Evolutionary conservation across 2,113 vertebrate genomes (phyloP).

Genomic region (Aegotheles bennettii): DNA sequence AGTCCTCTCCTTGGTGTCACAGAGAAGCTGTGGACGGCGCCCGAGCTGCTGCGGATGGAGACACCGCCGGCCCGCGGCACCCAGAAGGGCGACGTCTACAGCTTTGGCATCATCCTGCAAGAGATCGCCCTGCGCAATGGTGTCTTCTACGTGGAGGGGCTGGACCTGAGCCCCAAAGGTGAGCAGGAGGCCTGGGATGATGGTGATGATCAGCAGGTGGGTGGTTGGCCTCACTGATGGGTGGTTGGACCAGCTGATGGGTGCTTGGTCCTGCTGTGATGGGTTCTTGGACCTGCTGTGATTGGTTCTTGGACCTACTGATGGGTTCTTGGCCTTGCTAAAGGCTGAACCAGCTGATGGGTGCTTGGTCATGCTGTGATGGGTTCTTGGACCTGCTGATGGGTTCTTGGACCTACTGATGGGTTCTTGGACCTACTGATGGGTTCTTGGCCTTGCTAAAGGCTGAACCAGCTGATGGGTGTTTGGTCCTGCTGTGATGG

Average conservation of each 20-base stretch:
- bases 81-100: conserved; percentile 88
- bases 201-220: no score
- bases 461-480: not conserved
- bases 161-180: conserved; percentile 87
- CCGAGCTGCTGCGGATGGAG: conserved; percentile 81
- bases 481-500: not conserved
- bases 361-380: not conserved
- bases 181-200: not conserved
- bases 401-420: not conserved
- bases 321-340: not conserved
- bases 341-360: not conserved
- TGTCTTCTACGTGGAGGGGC: conserved; percentile 81
- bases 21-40: conserved; percentile 90
- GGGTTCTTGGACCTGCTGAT: fast-evolving
- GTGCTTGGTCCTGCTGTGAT: fast-evolving
- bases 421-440: fast-evolving
- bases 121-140: conserved; percentile 86
- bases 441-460: fast-evolving
- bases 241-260: not conserved
- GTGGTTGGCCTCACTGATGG: no score
- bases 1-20: not conserved
- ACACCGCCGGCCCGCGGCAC: conserved; percentile 67
- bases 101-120: conserved; percentile 90
- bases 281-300: fast-evolving
- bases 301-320: fast-evolving